phyloP scores from a whole-genome alignment of 2,113 vertebrate species.

The Tapirus terrestris region DNA sequence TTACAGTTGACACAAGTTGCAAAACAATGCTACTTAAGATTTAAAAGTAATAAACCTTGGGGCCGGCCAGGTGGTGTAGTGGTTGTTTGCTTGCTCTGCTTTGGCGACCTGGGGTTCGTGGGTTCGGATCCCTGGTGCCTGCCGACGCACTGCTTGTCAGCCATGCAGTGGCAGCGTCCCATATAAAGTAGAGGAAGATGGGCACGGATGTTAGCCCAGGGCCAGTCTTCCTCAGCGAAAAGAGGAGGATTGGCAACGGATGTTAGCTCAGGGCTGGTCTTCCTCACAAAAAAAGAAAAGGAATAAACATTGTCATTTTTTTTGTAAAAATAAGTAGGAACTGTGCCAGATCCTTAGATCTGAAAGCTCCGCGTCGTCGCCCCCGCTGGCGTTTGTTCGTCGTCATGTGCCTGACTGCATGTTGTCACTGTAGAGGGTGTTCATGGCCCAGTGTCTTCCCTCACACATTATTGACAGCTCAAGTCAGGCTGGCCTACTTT shows the following conservation, averaged over 20 bases:
- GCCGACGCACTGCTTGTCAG: no score
- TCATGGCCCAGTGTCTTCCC: conserved; percentile 76
- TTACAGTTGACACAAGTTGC: not conserved
- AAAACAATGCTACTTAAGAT: not conserved
- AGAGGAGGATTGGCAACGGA: no score
- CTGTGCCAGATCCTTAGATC: not conserved
- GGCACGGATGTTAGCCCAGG: no score
- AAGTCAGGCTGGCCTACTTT: conserved; percentile 78
- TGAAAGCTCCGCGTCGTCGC: conserved; percentile 49
- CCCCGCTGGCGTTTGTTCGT: conserved; percentile 60
- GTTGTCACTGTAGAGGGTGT: conserved; percentile 83
- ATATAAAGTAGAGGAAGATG: no score
- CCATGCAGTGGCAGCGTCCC: no score
- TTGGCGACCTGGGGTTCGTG: no score
- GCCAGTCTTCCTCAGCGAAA: no score
- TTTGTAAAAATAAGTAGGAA: not conserved
- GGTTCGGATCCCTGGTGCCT: no score
- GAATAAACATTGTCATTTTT: not conserved
- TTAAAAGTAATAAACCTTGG: not conserved
- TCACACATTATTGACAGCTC: conserved; percentile 83
- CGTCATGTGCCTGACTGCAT: conserved; percentile 68
- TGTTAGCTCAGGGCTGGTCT: no score
- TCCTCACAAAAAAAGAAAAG: not conserved
- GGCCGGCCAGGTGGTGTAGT: no score
- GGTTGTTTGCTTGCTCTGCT: no score